Evolutionary conservation across 1,140 invertebrate genomes (phyloP), one percentile per base, ranked within the genome.

Genomic region (Halesus radiatus): DNA sequence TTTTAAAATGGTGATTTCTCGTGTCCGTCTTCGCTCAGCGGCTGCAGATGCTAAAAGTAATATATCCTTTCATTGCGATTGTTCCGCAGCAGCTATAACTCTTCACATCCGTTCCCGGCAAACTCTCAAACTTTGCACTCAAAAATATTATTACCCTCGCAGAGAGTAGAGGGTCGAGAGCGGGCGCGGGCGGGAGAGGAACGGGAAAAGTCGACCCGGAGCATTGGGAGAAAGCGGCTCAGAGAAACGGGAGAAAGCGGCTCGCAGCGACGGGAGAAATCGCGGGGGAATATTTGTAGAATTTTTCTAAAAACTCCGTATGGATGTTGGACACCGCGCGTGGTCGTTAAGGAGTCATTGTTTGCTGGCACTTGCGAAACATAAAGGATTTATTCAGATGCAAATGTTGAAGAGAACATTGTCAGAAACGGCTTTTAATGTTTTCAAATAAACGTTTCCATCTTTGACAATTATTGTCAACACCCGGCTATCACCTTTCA

Each of bases 271-370:
- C 37, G 37, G 37, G 37, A 50, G 50, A 66, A 20, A 16, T 10
- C 20, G 37, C 53, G 29, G 29, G 73, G 29, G 37, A 23, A 53
- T 72, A 22, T 72, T 54, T 74, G 74, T 20, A 52, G 68, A 76
- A 76, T 68, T 76, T 76, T 68, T 80, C 58, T 68, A 32, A 50
- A 74, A 54, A 74, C 70, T 60, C 37, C 53, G 53, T 54, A 80
- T 68, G 79, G 72, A 76, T 80, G 74, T 72, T 60, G 68, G 20
- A 70, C 13, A 37, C 74, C 20, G 54, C 20, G 23, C 37, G 22
- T 60, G 54, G 54, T 80, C 79, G 79, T 80, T 80, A 80, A 60
- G 62, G 72, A 76, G 53, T 80, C 79, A 80, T 80, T 80, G 79
- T 80, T 80, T 80, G 79, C 62, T 50, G 37, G 60, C 76, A 77